Evolutionary conservation across 1,140 invertebrate species (phyloP).

Genomic region (Drosophila melanogaster): DNA sequence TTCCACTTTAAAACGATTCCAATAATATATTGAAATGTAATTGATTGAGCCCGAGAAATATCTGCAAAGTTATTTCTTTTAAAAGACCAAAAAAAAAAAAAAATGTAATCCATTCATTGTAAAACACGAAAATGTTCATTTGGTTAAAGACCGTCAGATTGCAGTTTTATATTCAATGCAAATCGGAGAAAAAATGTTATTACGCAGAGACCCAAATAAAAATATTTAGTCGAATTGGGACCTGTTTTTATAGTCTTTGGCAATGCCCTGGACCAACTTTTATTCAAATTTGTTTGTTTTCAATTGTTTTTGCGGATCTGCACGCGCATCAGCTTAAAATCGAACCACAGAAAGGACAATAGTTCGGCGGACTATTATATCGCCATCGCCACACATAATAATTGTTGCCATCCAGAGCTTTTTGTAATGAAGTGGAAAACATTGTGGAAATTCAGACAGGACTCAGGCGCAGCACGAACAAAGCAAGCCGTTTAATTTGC

Average conservation of each 20-base stretch:
- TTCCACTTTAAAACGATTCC: neutral
- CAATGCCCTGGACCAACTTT: conserved; percentile 14
- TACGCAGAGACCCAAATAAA: neutral
- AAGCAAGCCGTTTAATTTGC: conserved; percentile 37
- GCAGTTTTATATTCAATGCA: neutral
- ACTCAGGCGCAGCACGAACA: conserved; percentile 12
- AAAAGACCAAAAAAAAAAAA: neutral
- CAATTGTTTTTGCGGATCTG: conserved; percentile 51
- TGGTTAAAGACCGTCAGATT: neutral
- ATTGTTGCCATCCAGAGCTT: conserved; percentile 16
- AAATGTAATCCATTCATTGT: neutral
- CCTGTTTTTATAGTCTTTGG: neutral
- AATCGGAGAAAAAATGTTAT: neutral
- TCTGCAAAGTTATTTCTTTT: neutral
- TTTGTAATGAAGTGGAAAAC: conserved; percentile 55
- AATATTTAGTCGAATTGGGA: conserved; percentile 2
- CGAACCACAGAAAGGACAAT: conserved; percentile 16
- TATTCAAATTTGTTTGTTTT: conserved; percentile 40
- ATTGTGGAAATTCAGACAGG: conserved; percentile 13
- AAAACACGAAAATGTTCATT: neutral
- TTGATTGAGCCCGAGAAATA: too few relatives aligned
- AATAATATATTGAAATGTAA: too few relatives aligned
- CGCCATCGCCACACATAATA: conserved; percentile 6
- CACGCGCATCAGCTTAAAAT: conserved; percentile 36
- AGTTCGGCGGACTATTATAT: conserved; percentile 7